Evolutionary conservation across 2,113 vertebrate species (phyloP), one percentile per base, ranked within the genome.

Genomic region (Phyllostomus hastatus): DNA sequence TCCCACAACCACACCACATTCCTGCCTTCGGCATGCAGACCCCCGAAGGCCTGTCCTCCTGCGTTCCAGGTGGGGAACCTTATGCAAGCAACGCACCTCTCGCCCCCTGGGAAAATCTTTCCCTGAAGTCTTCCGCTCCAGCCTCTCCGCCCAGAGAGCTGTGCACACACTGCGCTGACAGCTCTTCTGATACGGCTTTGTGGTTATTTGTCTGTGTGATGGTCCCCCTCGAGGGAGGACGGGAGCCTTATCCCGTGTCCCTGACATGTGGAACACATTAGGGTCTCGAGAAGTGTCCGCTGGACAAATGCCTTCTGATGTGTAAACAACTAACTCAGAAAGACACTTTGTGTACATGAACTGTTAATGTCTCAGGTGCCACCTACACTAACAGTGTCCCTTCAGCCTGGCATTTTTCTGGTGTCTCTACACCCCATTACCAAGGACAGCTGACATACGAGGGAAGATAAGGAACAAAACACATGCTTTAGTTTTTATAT

Each of bases 301-400:
- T 54, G 70, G 72, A 35, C 17, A 73, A 66, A 90, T 22, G 50
- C 38, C 22, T 64, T 88, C n/a, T 17, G 28, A 28, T n/a, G 20
- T 73, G 61, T 85, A 78, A 96, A 86, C 64, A 87, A 78, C 35
- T 64, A 41, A 75, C 31, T 61, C 33, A 20, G 33, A 91, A 92
- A 90, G 66, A 57, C 3, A 52, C n/a, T 41, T 19, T 10, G 33
- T 78, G 61, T 11, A 57, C 22, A 11, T 3, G 20, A 87, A 73
- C 50, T 52, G 35, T 31, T 35, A 73, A 10, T 41, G 86, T 70
- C 64, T 46, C 20, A 88, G 54, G 14, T n/a, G 54, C 33, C 35
- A 79, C 43, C 76, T 73, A 4, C 43, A 12, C 14, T 33, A 75
- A 79, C 0, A 33, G 41, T 35, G 85, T 90, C 79, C 72, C 69